Percentiles rank a stretch among this genome's conserved stretches.
phyloP scores from a whole-genome alignment of 2,888 invertebrate genomes.

The Seira musarum region DNA sequence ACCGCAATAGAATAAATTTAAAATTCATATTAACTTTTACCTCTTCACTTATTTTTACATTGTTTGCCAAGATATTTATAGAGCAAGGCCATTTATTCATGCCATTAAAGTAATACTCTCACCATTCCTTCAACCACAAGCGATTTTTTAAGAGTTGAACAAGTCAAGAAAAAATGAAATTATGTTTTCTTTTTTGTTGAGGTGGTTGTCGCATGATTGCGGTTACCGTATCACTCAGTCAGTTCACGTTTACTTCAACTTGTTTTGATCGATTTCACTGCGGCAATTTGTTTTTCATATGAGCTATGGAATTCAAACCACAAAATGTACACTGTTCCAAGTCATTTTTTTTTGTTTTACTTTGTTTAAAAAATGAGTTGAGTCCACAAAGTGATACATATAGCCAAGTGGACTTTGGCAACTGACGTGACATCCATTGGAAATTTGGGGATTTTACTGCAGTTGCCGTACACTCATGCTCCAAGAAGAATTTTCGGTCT shows the following conservation, averaged over 20 bases:
- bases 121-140: not conserved
- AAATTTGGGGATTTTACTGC: too few relatives aligned
- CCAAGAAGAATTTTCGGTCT: too few relatives aligned
- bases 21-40: not conserved
- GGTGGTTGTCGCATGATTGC: conserved; percentile 10
- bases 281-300: conserved; percentile 36
- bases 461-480: too few relatives aligned
- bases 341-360: conserved; percentile 1
- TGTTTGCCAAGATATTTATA: not conserved
- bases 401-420: not conserved
- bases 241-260: conserved; percentile 4
- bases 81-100: conserved; percentile 10
- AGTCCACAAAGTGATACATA: too few relatives aligned
- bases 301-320: not conserved
- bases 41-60: too few relatives aligned
- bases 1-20: conserved; percentile 6
- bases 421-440: conserved; percentile 40
- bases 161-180: not conserved
- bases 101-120: not conserved
- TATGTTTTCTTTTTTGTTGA: not conserved
- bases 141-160: not conserved
- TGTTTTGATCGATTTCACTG: conserved; percentile 46
- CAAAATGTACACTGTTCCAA: not conserved
- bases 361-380: not conserved
- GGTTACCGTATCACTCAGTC: not conserved